Percentiles rank a stretch among this genome's conserved stretches.
Conservation (phyloP, 2,797 vertebrate species). For the Chloroceryle inda region DNA sequence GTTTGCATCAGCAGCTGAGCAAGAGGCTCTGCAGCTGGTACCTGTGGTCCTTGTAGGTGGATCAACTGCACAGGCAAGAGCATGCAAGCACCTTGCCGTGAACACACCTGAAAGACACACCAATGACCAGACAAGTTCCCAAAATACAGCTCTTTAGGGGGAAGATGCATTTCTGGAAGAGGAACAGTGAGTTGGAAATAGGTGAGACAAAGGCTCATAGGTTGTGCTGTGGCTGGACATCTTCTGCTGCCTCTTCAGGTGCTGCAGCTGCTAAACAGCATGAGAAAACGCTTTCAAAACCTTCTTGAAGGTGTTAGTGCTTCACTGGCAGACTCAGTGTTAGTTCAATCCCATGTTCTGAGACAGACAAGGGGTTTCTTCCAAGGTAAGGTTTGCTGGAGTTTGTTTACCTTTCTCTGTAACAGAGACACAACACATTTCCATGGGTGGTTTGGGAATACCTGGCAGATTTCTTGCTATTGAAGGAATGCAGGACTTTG, state of each 20-base stretch:
- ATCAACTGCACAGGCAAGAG: fast-evolving
- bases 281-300: background rate
- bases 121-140: background rate
- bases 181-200: background rate
- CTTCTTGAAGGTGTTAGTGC: background rate
- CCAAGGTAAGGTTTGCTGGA: background rate
- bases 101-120: background rate
- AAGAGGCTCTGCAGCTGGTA: background rate
- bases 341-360: background rate
- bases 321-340: background rate
- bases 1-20: background rate
- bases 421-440: background rate
- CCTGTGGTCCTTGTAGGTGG: fast-evolving
- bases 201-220: background rate
- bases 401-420: background rate
- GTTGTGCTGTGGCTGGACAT: background rate
- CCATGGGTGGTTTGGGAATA: background rate
- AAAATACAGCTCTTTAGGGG: background rate
- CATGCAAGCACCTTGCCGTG: background rate
- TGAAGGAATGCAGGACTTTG: background rate
- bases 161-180: background rate
- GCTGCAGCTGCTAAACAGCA: background rate
- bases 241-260: background rate
- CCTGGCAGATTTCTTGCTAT: background rate
- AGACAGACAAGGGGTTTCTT: background rate